These are phyloP conservation scores for Irena cyanogastra DNA, from an alignment of 2,113 vertebrate genomes.

Conservation along the genomic window DNA sequence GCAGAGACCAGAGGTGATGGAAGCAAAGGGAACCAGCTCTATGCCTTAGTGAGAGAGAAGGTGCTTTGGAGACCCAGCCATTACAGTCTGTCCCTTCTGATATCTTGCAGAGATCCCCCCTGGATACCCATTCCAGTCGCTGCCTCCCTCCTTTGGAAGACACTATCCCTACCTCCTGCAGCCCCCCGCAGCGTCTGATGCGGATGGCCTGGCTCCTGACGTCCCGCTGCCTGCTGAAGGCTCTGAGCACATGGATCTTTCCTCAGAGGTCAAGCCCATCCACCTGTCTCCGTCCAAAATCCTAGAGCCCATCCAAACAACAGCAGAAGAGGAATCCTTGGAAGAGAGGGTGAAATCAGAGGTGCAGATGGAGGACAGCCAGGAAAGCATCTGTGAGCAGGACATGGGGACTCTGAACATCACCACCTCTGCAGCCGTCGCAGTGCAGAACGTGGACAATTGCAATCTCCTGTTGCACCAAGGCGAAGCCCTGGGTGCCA, in stretches of 20 bases:
- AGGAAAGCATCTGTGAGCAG: slow-evolving; percentile 52
- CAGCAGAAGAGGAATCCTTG: slow-evolving; percentile 53
- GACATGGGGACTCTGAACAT: slow-evolving; percentile 54
- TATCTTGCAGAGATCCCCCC: slow-evolving; percentile 82
- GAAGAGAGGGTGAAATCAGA: slow-evolving; percentile 73
- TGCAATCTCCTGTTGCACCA: slow-evolving; percentile 59
- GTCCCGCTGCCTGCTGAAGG: slow-evolving; percentile 74
- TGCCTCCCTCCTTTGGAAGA: slow-evolving; percentile 83
- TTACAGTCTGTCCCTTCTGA: neutral
- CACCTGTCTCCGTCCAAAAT: slow-evolving; percentile 77
- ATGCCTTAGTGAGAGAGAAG: neutral
- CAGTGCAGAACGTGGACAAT: slow-evolving; percentile 19
- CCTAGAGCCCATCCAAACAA: slow-evolving; percentile 66
- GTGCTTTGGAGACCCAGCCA: neutral
- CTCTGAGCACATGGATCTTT: slow-evolving; percentile 73
- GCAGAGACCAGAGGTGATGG: neutral
- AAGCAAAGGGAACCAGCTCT: neutral
- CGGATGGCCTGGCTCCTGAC: slow-evolving; percentile 74
- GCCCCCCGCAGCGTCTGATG: slow-evolving; percentile 71
- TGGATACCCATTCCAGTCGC: slow-evolving; percentile 85
- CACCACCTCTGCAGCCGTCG: slow-evolving; percentile 13
- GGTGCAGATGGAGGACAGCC: slow-evolving; percentile 68
- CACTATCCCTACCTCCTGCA: slow-evolving; percentile 86
- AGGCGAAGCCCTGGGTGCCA: slow-evolving; percentile 33
- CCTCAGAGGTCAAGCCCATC: slow-evolving; percentile 79